Evolutionary conservation across 1,140 invertebrate genomes (phyloP), one percentile per base, ranked within the genome.

Genomic region (Zaprionus camerounensis): DNA sequence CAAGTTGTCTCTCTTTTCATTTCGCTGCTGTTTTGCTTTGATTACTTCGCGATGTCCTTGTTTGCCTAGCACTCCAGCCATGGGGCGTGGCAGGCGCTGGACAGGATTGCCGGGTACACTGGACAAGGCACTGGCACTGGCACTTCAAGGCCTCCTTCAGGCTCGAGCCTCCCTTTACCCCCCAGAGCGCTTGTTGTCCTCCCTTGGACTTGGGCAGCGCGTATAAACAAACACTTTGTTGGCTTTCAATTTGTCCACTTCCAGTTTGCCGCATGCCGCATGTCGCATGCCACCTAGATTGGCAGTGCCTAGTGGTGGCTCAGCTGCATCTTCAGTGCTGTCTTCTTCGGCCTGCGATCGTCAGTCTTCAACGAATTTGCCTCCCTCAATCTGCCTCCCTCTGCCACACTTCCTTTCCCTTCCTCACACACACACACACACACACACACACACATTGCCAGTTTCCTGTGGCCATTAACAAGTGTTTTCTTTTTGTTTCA

Each of bases 31-130:
- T 36, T 53, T 67, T 64, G 67, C 80, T 66, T 76, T 82, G 76
- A 82, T 79, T 79, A 69, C 80, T 68, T 22, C 62, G 44, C 63
- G 46, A 59, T 68, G 76, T 66, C 68, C 65, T 62, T 83, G 76
- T 83, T 80, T 83, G 81, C 51, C 49, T 31, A 72, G 61, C 81
- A 83, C 81, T 83, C 34, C 11, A 51, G 17, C 13, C 13, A 5
- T 2, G 38, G 38, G 15, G 38, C 12, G 34, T 36, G 7, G 34
- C 34, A 2, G 34, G 20, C 46, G 46, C 41, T 17, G 41, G 41
- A 9, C 41, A 9, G 41, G 9, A 34, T 34, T 9, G 31, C 9
- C 9, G 31, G 31, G 9, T 2, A 31, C 28, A 31, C 28, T 9
- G 28, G n/a, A 5, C 41, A 2, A 44, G 41, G n/a, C n/a, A n/a